Base-by-base conservation (phyloP, 1,140 invertebrate genomes). In the Platorchestia sp. region DNA sequence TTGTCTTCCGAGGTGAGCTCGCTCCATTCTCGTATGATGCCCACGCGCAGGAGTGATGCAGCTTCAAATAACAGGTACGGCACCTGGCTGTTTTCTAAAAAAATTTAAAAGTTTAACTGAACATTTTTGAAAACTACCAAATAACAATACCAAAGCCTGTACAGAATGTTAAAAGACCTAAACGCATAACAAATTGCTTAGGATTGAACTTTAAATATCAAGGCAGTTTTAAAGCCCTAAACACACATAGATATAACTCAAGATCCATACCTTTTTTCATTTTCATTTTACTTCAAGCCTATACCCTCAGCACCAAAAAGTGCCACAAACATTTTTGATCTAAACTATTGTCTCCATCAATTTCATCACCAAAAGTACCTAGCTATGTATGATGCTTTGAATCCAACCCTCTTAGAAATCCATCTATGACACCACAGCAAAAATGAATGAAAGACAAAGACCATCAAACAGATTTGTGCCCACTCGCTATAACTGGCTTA, bases 31-130 rank as follows among this genome's bases (percentile, higher is more conserved):
- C 98, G 97, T 95, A 99, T 98, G 16, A 99, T 97, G 45, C 98
- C 98, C 96, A 98, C 98, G 97, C 99, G 99, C 95, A 99, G 97
- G n/a, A 99, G 97, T 95, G 98, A 98, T 14, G 98, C 98, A 96
- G 98, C 98, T 97, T 99, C 99, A 97, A 99, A 99, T 93, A 99
- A 97, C 14, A 99, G 98, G 97, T 98, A 99, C 96, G 98, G 98
- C 95, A 98, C 98, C 95, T 98, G 97, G 95, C 98, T 98, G 86
- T 98, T 98, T 97, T 99, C 98, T 98, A 97, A 41, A 41, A 47
- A 93, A 45, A 41, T 7, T 93, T 40, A 93, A 27, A 93, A 44
- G 43, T 19, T 45, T 91, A n/a, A 40, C 40, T 16, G 0, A 19
- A 75, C 14, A 22, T 75, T 14, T 75, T 75, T 36, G n/a, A n/a